These are phyloP conservation scores for Cyrtonyx montezumae DNA, from an alignment of 2,113 vertebrate genomes.

Conservation along the genomic window DNA sequence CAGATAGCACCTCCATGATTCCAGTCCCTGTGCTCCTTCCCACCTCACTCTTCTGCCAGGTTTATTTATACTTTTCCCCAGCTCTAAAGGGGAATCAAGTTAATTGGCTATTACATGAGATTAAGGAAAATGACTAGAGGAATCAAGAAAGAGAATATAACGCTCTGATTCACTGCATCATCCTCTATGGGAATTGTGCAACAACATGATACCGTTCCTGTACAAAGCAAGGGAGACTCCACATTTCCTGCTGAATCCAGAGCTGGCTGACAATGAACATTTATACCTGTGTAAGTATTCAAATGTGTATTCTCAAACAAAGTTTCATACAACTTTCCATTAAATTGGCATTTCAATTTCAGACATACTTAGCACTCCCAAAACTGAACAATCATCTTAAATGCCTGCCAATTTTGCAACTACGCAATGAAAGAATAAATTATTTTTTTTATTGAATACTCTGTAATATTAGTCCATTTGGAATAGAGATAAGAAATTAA, in stretches of 20 bases:
- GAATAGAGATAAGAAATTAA: conserved; percentile 56
- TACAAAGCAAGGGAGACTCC: background rate
- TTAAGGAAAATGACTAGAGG: conserved; percentile 53
- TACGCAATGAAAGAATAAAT: conserved; percentile 43
- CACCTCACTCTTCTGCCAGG: conserved; percentile 20
- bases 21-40: conserved; percentile 7
- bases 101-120: conserved; percentile 49
- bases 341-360: background rate
- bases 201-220: background rate
- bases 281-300: background rate
- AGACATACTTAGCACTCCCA: background rate
- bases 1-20: background rate
- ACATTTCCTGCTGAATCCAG: background rate
- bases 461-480: conserved; percentile 62
- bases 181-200: background rate
- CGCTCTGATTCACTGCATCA: background rate
- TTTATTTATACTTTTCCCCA: conserved; percentile 57
- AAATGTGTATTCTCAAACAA: background rate
- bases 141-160: conserved; percentile 12
- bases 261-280: background rate
- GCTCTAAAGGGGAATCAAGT: conserved; percentile 50
- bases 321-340: conserved; percentile 23
- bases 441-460: conserved; percentile 50
- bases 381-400: conserved; percentile 25
- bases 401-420: background rate